These are phyloP conservation scores for Bimastos eiseni DNA, from an alignment of 2,888 invertebrate genomes.

Conservation along the genomic window DNA sequence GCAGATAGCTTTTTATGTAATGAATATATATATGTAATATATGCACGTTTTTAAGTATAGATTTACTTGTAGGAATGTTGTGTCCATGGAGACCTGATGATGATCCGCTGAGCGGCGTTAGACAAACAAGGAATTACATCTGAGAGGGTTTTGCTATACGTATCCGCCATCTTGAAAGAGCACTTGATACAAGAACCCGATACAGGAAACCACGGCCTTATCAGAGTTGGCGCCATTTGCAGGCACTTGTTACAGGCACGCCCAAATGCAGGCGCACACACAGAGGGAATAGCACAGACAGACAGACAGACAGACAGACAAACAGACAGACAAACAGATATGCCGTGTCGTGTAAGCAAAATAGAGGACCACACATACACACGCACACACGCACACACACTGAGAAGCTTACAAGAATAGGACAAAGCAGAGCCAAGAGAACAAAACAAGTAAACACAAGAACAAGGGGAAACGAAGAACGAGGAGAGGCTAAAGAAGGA, in stretches of 20 bases:
- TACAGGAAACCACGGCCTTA: background rate
- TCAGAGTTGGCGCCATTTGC: background rate
- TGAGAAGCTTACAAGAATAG: background rate
- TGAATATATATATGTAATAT: too few relatives aligned
- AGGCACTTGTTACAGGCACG: constrained; percentile 13
- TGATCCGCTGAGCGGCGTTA: background rate
- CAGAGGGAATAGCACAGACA: background rate
- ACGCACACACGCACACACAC: background rate
- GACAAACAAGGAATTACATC: background rate
- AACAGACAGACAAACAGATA: too few relatives aligned
- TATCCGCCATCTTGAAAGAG: background rate
- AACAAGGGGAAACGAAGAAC: background rate
- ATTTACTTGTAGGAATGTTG: too few relatives aligned
- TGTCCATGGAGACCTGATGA: too few relatives aligned
- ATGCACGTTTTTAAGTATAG: too few relatives aligned
- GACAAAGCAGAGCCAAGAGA: background rate
- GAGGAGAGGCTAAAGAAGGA: background rate
- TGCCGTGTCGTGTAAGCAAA: too few relatives aligned
- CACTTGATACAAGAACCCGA: background rate
- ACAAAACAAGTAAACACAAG: too few relatives aligned
- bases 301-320: background rate
- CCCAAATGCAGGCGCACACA: background rate
- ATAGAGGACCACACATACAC: too few relatives aligned
- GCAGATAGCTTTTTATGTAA: too few relatives aligned
- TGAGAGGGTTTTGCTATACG: background rate